Evolutionary conservation across 2,888 invertebrate genomes (phyloP).

Genomic region (Hyposoter didymator): DNA sequence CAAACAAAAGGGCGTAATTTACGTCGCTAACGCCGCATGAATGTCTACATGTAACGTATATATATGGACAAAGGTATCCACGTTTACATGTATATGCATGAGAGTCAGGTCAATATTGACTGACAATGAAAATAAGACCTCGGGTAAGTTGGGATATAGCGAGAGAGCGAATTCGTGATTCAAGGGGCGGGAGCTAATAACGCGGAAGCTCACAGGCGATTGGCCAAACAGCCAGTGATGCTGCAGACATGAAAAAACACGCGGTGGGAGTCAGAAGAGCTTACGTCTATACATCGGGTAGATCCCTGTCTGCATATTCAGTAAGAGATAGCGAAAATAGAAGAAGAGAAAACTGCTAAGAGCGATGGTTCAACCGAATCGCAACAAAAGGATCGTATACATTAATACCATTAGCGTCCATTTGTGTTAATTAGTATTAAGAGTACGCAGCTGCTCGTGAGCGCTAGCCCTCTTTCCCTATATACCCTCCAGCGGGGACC

Average conservation of each 20-base stretch:
- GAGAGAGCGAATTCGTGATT: slow-evolving; percentile 7
- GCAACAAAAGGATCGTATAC: slow-evolving; percentile 66
- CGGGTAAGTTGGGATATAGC: slow-evolving; percentile 20
- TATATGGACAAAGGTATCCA: not conserved
- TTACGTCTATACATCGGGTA: slow-evolving; percentile 43
- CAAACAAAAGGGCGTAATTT: slow-evolving; percentile 8
- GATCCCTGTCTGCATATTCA: slow-evolving; percentile 20
- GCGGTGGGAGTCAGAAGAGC: not conserved
- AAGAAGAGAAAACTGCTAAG: slow-evolving; percentile 12
- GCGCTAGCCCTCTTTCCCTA: slow-evolving; percentile 42
- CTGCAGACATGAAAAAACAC: not conserved
- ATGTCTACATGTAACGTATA: not conserved
- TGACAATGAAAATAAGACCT: slow-evolving; percentile 60
- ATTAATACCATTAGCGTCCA: slow-evolving; percentile 69
- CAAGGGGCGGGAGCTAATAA: slow-evolving; percentile 36
- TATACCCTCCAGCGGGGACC: not conserved
- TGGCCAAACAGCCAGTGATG: not conserved
- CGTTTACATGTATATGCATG: slow-evolving; percentile 1
- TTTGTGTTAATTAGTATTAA: slow-evolving; percentile 69
- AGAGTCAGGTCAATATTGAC: slow-evolving; percentile 54
- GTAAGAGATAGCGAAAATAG: slow-evolving; percentile 12
- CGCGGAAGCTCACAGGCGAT: slow-evolving; percentile 46
- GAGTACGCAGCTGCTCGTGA: slow-evolving; percentile 60
- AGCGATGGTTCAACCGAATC: slow-evolving; percentile 26
- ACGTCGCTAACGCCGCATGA: not conserved